These are phyloP conservation scores for Podiceps cristatus DNA, from an alignment of 2,113 vertebrate genomes.

Conservation along the genomic window DNA sequence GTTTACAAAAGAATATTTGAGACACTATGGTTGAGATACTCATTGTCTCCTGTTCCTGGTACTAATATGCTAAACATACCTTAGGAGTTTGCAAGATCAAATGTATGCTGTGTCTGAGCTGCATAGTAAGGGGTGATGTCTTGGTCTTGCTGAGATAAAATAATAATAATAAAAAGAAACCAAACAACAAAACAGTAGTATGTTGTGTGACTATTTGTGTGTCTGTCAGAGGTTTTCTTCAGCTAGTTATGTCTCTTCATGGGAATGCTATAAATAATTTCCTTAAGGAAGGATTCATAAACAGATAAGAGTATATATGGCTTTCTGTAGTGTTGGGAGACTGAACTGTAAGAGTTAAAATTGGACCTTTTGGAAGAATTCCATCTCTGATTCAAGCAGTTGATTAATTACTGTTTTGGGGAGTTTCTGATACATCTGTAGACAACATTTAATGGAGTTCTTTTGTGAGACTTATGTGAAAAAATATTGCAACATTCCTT, in stretches of 20 bases:
- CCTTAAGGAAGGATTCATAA: not conserved
- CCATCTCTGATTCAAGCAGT: not conserved
- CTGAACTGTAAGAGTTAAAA: not conserved
- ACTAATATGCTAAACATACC: not conserved
- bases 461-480: not conserved
- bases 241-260: not conserved
- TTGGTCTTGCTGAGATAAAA: not conserved
- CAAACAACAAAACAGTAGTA: not conserved
- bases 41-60: not conserved
- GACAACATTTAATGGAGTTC: not conserved
- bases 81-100: not conserved
- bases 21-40: not conserved
- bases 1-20: not conserved
- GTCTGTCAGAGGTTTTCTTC: not conserved
- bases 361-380: not conserved
- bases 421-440: not conserved
- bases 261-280: not conserved
- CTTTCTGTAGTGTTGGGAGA: not conserved
- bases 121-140: not conserved
- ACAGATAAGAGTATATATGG: not conserved
- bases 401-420: not conserved
- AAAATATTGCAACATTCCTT: not conserved
- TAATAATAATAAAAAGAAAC: not conserved
- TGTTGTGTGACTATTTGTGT: not conserved
- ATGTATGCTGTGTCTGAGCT: not conserved